Evolutionary conservation across 2,113 vertebrate species (phyloP), one percentile per base, ranked within the genome.

Genomic region (Pampusana beccarii): DNA sequence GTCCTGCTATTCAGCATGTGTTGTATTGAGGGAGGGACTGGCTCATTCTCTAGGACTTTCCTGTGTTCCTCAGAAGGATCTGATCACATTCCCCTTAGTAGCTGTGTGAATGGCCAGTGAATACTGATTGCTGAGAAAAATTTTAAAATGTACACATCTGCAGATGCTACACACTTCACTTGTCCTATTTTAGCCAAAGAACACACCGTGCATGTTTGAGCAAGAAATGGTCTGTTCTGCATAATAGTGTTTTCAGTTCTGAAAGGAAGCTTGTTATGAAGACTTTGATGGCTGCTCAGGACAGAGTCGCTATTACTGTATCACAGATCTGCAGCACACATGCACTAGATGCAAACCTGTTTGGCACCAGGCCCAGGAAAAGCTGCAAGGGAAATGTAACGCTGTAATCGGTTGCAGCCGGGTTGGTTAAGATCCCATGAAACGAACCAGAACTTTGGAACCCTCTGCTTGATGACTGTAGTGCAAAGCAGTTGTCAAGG

Each of bases 401-500:
- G 2, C 58, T 90, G 81, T 26, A 33, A 71, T 53, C 40, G 12
- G 40, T 23, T 58, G 90, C 67, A 89, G 61, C 34, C 2, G 0
- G 13, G 2, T 28, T 88, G 80, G 44, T 88, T 60, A 34, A 0
- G 2, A 56, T 54, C 12, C 33, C n/a, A 50, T 44, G n/a, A 88
- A 85, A 75, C 0, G 28, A 91, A 82, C 6, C 36, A 80, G 67
- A n/a, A 79, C 67, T 42, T 51, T 36, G 61, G 79, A 62, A 36
- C 19, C 60, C 72, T 88, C 29, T 75, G 64, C 79, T 69, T 1
- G 0, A 31, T 42, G 57, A 19, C 58, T 51, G 28, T 6, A 69
- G 53, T 25, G 56, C 66, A 51, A 34, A 87, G 56, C 1, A 36
- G 89, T 79, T 95, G 71, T 95, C 90, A 91, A 92, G 69, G 86